Conservation (phyloP, 2,797 vertebrate genomes). For the Coilia nasus region DNA sequence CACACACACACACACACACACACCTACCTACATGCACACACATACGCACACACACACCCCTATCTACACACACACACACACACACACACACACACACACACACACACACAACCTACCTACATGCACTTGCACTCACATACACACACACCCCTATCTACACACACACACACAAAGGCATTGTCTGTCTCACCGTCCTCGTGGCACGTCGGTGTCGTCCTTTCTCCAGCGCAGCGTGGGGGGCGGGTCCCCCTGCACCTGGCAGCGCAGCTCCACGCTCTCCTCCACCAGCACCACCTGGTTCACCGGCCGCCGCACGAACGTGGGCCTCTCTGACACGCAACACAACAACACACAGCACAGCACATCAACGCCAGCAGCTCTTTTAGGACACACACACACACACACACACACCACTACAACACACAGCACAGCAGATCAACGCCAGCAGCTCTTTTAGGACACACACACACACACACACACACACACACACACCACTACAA, state of each 20-base stretch:
- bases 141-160: not conserved
- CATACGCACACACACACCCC: not conserved
- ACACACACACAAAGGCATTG: not conserved
- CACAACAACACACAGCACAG: not conserved
- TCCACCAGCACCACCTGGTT: conserved; percentile 96
- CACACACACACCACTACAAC: not conserved
- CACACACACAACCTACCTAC: conserved; percentile 13
- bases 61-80: not conserved
- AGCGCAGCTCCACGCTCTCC: conserved; percentile 91
- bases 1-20: not conserved
- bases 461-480: not conserved
- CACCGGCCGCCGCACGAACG: conserved; percentile 90
- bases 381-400: conserved; percentile 50
- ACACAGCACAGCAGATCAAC: too few relatives aligned
- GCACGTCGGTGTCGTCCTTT: conserved; percentile 90
- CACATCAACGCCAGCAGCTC: too few relatives aligned
- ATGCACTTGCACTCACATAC: not conserved
- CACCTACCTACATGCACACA: too few relatives aligned
- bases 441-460: too few relatives aligned
- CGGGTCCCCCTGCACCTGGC: conserved; percentile 94
- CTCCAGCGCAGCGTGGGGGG: conserved; percentile 90
- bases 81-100: conserved; percentile 5
- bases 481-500: conserved; percentile 25
- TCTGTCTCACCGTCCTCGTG: conserved; percentile 86
- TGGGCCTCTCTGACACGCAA: conserved; percentile 81